phyloP scores from a whole-genome alignment of 1,140 invertebrate genomes.

The Centruroides sculpturatus region DNA sequence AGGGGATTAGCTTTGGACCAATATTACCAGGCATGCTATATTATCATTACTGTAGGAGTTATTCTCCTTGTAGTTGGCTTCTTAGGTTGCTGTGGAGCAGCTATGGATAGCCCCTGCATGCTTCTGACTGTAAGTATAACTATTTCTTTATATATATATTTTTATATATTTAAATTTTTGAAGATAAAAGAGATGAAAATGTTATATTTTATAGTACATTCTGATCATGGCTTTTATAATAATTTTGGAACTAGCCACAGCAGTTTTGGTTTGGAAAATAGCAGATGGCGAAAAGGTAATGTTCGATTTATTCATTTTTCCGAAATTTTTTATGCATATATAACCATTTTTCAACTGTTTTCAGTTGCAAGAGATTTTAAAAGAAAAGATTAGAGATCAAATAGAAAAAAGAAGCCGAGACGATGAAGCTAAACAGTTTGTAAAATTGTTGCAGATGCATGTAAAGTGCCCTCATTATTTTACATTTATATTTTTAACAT shows the following conservation, averaged over 20 bases:
- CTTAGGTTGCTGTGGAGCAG: slow-evolving; percentile 20
- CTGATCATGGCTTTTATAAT: slow-evolving; percentile 16
- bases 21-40: slow-evolving; percentile 21
- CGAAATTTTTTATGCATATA: not conserved
- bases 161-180: not conserved
- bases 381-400: slow-evolving; percentile 16
- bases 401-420: slow-evolving; percentile 12
- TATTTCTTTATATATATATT: not conserved
- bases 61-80: slow-evolving; percentile 20
- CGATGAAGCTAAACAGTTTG: slow-evolving; percentile 14
- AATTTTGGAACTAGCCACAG: slow-evolving; percentile 15
- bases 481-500: too few relatives aligned
- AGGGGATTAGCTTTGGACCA: slow-evolving; percentile 15
- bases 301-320: not conserved
- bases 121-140: slow-evolving; percentile 18
- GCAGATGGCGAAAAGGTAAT: slow-evolving; percentile 21
- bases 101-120: slow-evolving; percentile 20
- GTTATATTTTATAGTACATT: slow-evolving; percentile 16
- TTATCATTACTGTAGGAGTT: slow-evolving; percentile 16
- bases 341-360: not conserved
- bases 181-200: not conserved
- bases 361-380: slow-evolving; percentile 19
- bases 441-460: slow-evolving; percentile 22
- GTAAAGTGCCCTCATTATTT: slow-evolving; percentile 7
- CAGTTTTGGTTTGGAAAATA: slow-evolving; percentile 20